Conservation (phyloP, 2,888 invertebrate species). For the Cheilosia scutellata region DNA sequence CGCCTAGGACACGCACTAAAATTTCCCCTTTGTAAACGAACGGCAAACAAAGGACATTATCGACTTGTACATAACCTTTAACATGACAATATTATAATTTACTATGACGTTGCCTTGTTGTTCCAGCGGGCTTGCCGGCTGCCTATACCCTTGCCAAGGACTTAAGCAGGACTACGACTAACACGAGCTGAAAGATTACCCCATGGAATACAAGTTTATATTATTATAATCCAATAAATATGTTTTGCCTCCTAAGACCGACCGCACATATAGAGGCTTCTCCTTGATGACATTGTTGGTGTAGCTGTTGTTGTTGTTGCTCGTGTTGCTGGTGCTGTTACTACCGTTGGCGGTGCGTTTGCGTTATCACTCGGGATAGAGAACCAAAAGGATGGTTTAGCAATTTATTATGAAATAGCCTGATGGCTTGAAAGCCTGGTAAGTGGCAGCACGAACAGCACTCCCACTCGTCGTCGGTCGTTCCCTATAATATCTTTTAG, state of each 20-base stretch:
- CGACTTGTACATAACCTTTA: slow-evolving; percentile 63
- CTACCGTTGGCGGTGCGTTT: background rate
- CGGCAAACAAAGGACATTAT: slow-evolving; percentile 62
- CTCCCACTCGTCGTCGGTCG: background rate
- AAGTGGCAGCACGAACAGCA: slow-evolving; percentile 35
- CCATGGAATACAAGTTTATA: slow-evolving; percentile 68
- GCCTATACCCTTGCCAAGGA: background rate
- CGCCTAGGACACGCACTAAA: slow-evolving; percentile 38
- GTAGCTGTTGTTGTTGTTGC: slow-evolving; percentile 6
- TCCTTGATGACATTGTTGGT: slow-evolving; percentile 45
- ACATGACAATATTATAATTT: slow-evolving; percentile 72
- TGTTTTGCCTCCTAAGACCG: slow-evolving; percentile 41
- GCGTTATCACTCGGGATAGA: slow-evolving; percentile 26
- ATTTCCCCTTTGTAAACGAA: slow-evolving; percentile 6
- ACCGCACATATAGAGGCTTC: slow-evolving; percentile 12
- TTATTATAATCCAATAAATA: slow-evolving; percentile 76
- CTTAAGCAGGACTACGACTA: slow-evolving; percentile 21
- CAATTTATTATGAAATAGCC: slow-evolving; percentile 69
- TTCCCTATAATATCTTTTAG: slow-evolving; percentile 24
- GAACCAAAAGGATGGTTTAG: slow-evolving; percentile 45
- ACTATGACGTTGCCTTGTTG: slow-evolving; percentile 43
- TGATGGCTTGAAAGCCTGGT: slow-evolving; percentile 59
- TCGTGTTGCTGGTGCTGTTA: background rate
- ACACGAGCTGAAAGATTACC: slow-evolving; percentile 63
- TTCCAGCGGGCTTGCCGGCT: slow-evolving; percentile 1